These are phyloP conservation scores for Phymorhynchus buccinoides DNA, from an alignment of 1,140 invertebrate genomes.

Conservation along the genomic window DNA sequence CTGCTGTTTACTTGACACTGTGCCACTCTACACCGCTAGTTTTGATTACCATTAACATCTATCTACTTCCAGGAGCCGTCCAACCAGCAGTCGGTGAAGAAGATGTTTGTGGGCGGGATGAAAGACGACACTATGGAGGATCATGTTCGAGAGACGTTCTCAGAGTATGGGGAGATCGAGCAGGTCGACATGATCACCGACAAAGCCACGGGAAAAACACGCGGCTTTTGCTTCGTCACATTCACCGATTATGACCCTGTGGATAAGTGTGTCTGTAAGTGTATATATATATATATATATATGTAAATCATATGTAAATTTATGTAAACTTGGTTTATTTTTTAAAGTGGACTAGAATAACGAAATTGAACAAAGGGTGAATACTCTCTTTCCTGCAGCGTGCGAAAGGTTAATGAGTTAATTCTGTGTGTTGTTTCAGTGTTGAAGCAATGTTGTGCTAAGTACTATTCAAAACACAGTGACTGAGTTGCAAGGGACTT, in stretches of 20 bases:
- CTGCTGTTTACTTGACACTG: no score
- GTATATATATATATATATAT: no score
- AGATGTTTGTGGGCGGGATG: constrained; percentile 91
- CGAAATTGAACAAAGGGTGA: no score
- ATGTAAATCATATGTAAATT: no score
- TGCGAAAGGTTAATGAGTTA: no score
- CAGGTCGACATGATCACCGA: constrained; percentile 66
- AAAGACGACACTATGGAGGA: constrained; percentile 88
- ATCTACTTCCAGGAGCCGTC: constrained; percentile 83
- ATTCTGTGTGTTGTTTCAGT: no score
- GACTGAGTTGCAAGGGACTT: no score
- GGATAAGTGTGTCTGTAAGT: constrained; percentile 70
- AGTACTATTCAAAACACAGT: no score
- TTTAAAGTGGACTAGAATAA: no score
- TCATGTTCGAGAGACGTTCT: constrained; percentile 91
- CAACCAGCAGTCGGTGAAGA: constrained; percentile 93
- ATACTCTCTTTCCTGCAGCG: no score
- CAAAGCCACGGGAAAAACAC: constrained; percentile 64
- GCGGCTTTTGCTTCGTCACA: constrained; percentile 71
- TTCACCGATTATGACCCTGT: constrained; percentile 71
- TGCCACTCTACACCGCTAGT: not conserved
- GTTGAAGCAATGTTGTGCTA: no score
- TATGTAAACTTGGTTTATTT: no score
- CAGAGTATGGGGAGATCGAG: constrained; percentile 72
- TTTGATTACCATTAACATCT: not conserved